Percentiles rank a stretch among this genome's conserved stretches.
Evolutionary conservation across 2,113 vertebrate genomes (phyloP).

Genomic region (Sinosuthora webbiana): DNA sequence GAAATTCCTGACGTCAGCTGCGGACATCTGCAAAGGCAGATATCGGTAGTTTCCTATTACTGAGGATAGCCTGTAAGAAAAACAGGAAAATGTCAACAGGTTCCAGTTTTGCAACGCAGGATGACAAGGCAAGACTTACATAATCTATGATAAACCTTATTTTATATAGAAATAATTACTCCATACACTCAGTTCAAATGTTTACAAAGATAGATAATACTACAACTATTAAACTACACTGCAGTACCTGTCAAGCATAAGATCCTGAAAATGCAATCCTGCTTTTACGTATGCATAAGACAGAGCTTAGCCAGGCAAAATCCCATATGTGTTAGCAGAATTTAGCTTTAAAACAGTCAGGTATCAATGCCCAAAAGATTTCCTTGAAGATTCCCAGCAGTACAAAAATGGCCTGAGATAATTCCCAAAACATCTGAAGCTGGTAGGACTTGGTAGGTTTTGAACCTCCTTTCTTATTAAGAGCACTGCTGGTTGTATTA

Average conservation of each 20-base stretch:
- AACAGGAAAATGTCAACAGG: conserved; percentile 40
- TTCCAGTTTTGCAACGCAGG: conserved; percentile 38
- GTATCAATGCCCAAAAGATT: background rate
- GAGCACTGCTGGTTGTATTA: background rate
- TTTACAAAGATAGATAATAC: background rate
- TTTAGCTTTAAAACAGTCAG: background rate
- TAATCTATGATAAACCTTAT: background rate
- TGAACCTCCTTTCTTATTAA: background rate
- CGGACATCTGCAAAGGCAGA: conserved; percentile 50
- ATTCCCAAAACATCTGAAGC: background rate
- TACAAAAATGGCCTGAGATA: background rate
- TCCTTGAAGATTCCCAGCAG: background rate
- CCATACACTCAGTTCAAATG: background rate
- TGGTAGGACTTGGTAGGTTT: background rate
- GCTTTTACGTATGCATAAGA: background rate
- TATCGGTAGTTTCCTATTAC: conserved; percentile 37
- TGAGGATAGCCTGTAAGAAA: conserved; percentile 18
- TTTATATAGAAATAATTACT: background rate
- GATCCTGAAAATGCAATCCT: background rate
- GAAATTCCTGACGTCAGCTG: conserved; percentile 28
- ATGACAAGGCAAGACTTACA: conserved; percentile 40
- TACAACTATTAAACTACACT: background rate
- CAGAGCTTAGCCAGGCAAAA: background rate
- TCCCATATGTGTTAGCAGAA: background rate
- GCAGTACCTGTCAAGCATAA: background rate